Base-by-base conservation (phyloP, 2,113 vertebrate species). In the Tyrannus savana region DNA sequence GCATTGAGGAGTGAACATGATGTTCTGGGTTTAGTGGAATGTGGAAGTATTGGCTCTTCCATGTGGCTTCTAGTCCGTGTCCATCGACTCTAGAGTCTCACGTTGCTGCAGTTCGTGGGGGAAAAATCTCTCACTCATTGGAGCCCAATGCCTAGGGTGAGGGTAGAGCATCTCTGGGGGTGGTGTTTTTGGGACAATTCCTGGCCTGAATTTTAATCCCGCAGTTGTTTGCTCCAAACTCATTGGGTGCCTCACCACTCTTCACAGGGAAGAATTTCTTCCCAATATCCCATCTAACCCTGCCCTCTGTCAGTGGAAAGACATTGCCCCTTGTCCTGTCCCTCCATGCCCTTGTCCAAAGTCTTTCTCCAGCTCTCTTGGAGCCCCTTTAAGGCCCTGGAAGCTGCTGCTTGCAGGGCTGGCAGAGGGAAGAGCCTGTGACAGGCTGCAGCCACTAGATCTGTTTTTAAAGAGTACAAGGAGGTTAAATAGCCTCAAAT, bases 1-100 rank as follows among this genome's bases (percentile, higher is more conserved):
- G 72, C 10, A 1, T 19, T 46, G 84, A 91, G 59, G 46, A 33
- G 35, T 81, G 77, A 50, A 24, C 1, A 1, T 0, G 0, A 22
- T 44, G 33, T 7, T 35, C 42, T 73, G 50, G 15, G 42, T 42
- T 74, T 50, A 79, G 37, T 37, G 49, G 47, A 50, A 59, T 33
- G 2, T 31, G 39, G 46, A 50, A 62, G 8, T 63, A 33, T 67
- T 0, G 1, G 33, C 81, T 89, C 55, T 53, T 77, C 66, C 1
- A 0, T 35, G 23, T 0, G 10, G 33, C 44, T 74, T 84, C 63
- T 41, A 33, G 12, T n/a, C 49, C 2, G 0, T 73, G 30, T 55
- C 87, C 72, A 22, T 62, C 0, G 3, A 8, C 60, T 84, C 23
- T 13, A 19, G 60, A n/a, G 39, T 81, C 37, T 42, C 42, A 9